A percentile compares a stretch with the other conserved stretches of the same genome.
Evolutionary conservation across 2,113 vertebrate genomes (phyloP).

Genomic region (Paradoxurus hermaphroditus): DNA sequence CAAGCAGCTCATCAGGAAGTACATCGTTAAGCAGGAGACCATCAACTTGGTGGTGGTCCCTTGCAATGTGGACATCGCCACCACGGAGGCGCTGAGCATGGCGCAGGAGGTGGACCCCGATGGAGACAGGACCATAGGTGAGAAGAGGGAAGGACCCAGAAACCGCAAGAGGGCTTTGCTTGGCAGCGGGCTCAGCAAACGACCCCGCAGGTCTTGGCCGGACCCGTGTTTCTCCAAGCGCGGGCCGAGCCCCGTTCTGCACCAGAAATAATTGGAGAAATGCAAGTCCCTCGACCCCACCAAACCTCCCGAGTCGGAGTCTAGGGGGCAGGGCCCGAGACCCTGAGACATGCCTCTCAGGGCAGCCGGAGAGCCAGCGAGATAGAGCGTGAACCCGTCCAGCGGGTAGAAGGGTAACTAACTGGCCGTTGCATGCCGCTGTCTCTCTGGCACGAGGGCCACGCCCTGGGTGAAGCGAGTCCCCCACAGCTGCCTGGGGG

Average conservation of each 20-base stretch:
- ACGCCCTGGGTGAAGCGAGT: neutral
- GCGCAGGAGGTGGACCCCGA: slow-evolving; percentile 90
- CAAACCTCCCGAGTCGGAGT: neutral
- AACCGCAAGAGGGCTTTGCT: neutral
- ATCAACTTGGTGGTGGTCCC: slow-evolving; percentile 93
- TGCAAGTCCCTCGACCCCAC: neutral
- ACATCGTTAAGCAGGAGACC: slow-evolving; percentile 90
- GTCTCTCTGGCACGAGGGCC: neutral
- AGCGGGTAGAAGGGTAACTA: neutral
- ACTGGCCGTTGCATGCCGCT: neutral
- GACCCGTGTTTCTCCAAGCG: neutral
- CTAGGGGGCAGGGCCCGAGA: neutral
- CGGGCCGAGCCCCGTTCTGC: neutral
- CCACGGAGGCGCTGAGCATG: slow-evolving; percentile 94
- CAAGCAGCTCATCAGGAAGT: slow-evolving; percentile 85
- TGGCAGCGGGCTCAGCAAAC: neutral
- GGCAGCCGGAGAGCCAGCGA: neutral
- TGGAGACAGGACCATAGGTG: slow-evolving; percentile 92
- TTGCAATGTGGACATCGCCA: slow-evolving; percentile 93
- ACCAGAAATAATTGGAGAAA: neutral
- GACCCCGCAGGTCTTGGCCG: neutral
- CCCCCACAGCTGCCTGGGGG: neutral
- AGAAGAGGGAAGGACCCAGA: neutral
- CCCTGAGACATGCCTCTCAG: neutral
- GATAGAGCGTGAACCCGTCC: neutral